These are phyloP conservation scores for Muricea muricata DNA, from an alignment of 92 coral and sea anemone species.

Conservation along the genomic window DNA sequence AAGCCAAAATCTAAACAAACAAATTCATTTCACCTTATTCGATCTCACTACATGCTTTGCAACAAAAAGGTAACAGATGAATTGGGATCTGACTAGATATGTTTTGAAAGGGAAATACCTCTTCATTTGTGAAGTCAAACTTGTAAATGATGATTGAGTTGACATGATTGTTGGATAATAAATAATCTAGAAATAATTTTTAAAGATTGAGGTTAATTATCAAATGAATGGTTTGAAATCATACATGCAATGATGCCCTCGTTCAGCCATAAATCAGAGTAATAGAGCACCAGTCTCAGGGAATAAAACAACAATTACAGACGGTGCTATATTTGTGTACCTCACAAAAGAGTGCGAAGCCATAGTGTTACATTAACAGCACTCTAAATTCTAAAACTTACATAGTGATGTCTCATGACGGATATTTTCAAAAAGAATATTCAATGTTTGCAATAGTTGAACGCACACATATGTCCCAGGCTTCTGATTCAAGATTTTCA, in stretches of 20 bases:
- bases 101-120: constrained; percentile 68
- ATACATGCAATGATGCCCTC: too few species aligned
- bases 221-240: too few species aligned
- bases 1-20: constrained; percentile 80
- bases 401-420: constrained; percentile 97
- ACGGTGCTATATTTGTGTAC: too few species aligned
- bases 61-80: too few species aligned
- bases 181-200: constrained; percentile 80
- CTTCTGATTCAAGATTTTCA: constrained; percentile 92
- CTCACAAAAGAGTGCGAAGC: too few species aligned
- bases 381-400: too few species aligned
- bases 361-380: too few species aligned
- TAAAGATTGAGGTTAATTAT: too few species aligned
- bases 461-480: constrained; percentile 92
- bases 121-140: constrained; percentile 99
- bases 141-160: constrained; percentile 93
- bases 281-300: neutral
- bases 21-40: too few species aligned
- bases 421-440: constrained; percentile 95
- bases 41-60: too few species aligned
- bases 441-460: constrained; percentile 90
- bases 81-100: too few species aligned
- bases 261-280: too few species aligned
- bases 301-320: constrained; percentile 4
- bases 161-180: constrained; percentile 92